Evolutionary conservation across 2,888 invertebrate genomes (phyloP).

Genomic region (Phragmatobia fuliginosa): DNA sequence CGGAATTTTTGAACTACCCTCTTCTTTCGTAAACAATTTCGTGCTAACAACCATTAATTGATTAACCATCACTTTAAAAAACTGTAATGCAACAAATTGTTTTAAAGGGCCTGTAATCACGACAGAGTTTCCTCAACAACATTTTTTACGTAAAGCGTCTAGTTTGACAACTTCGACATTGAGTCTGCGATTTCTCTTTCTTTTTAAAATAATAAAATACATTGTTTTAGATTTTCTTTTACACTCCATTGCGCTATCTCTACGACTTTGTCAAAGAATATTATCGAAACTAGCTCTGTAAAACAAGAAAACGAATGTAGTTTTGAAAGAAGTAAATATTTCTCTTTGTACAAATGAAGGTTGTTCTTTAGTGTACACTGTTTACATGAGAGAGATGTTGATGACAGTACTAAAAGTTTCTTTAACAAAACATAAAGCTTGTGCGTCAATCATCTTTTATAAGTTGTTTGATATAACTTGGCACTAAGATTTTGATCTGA

Average conservation of each 20-base stretch:
- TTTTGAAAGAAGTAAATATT: slow-evolving; percentile 39
- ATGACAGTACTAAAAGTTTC: slow-evolving; percentile 17
- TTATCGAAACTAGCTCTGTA: slow-evolving; percentile 44
- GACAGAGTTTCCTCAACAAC: slow-evolving; percentile 21
- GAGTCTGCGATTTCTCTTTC: slow-evolving; percentile 40
- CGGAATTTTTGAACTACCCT: slow-evolving; percentile 54
- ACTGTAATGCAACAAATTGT: slow-evolving; percentile 28
- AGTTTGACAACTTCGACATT: slow-evolving; percentile 32
- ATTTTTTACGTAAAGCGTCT: slow-evolving; percentile 29
- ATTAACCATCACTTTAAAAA: slow-evolving; percentile 50
- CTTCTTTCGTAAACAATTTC: slow-evolving; percentile 41
- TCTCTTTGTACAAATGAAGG: slow-evolving; percentile 29
- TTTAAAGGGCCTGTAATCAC: slow-evolving; percentile 33
- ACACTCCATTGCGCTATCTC: slow-evolving; percentile 49
- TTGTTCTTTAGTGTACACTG: slow-evolving; percentile 20
- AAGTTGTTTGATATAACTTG: slow-evolving; percentile 17
- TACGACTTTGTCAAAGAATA: slow-evolving; percentile 48
- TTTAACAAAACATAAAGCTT: slow-evolving; percentile 8
- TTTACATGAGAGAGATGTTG: slow-evolving; percentile 13
- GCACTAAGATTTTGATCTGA: slow-evolving; percentile 16
- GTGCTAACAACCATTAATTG: slow-evolving; percentile 55
- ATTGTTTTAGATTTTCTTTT: slow-evolving; percentile 51
- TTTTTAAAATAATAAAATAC: slow-evolving; percentile 50
- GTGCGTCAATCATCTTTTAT: slow-evolving; percentile 22
- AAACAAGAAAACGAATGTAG: slow-evolving; percentile 41